A percentile compares a stretch with the other conserved stretches of the same genome.
phyloP scores from a whole-genome alignment of 2,797 vertebrate genomes.

The Dallia pectoralis region DNA sequence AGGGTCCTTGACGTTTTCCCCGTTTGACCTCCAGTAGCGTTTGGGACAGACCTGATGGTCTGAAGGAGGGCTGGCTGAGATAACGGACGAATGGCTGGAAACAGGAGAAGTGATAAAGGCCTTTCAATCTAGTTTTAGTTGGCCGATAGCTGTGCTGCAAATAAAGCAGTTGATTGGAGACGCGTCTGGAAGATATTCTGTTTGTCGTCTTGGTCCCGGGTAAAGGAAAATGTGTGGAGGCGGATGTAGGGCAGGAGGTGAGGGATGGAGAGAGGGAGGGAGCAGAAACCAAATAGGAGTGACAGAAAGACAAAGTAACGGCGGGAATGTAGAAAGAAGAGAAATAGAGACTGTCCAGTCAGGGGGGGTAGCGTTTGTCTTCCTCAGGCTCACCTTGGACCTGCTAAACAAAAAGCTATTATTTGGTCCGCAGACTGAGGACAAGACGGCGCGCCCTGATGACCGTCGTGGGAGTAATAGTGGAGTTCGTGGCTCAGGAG shows the following conservation, averaged over 20 bases:
- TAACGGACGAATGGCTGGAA: slow-evolving; percentile 41
- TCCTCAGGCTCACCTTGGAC: slow-evolving; percentile 20
- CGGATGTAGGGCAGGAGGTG: neutral
- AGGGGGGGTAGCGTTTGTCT: slow-evolving; percentile 6
- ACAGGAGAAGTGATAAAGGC: slow-evolving; percentile 31
- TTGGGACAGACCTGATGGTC: slow-evolving; percentile 24
- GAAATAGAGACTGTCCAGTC: neutral
- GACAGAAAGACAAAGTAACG: slow-evolving; percentile 13
- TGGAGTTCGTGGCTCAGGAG: slow-evolving; percentile 27
- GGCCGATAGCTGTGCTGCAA: slow-evolving; percentile 38
- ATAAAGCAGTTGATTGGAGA: slow-evolving; percentile 29
- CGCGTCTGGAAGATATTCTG: slow-evolving; percentile 44
- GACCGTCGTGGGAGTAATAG: slow-evolving; percentile 22
- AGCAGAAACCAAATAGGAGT: slow-evolving; percentile 12
- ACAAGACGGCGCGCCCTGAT: slow-evolving; percentile 5
- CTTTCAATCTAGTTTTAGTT: slow-evolving; percentile 46
- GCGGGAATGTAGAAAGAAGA: no score
- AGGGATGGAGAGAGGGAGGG: neutral
- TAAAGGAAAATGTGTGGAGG: no score
- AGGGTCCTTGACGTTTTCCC: neutral
- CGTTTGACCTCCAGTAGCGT: neutral
- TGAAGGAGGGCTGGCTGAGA: slow-evolving; percentile 37
- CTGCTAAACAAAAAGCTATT: slow-evolving; percentile 36
- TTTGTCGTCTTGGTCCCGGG: slow-evolving; percentile 11
- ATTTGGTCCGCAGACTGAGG: slow-evolving; percentile 16